A percentile compares a stretch with the other conserved stretches of the same genome.
These are phyloP conservation scores for Acrossocheilus fasciatus DNA, from an alignment of 2,797 vertebrate species.

Conservation along the genomic window DNA sequence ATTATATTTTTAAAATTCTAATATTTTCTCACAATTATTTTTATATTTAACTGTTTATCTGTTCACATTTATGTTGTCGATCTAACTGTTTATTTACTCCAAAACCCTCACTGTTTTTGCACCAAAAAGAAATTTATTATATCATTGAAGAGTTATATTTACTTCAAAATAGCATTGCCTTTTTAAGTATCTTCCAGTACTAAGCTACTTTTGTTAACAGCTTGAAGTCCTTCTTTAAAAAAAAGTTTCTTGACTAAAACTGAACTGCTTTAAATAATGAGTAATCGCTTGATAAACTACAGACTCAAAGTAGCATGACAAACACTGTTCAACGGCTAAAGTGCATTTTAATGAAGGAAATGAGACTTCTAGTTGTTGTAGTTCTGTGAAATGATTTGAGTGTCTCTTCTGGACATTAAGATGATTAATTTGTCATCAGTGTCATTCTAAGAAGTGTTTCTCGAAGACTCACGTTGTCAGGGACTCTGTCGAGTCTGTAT, in stretches of 20 bases:
- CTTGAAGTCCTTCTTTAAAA: neutral
- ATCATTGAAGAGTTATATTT: neutral
- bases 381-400: neutral
- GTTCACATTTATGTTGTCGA: neutral
- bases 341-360: neutral
- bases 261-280: conserved; percentile 3
- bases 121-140: neutral
- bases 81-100: neutral
- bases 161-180: neutral
- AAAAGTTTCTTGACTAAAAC: neutral
- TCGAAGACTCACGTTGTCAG: neutral
- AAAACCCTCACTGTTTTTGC: neutral
- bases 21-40: neutral
- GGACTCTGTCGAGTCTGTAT: neutral
- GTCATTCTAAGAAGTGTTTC: neutral
- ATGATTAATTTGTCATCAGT: neutral
- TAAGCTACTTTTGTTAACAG: neutral
- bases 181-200: neutral
- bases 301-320: neutral
- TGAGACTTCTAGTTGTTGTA: neutral
- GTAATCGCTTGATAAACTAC: neutral
- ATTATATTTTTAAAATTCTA: neutral
- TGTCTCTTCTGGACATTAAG: neutral
- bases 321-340: neutral
- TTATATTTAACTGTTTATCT: neutral